These are phyloP conservation scores for Macrochelys suwanniensis DNA, from an alignment of 2,797 vertebrate species.

Conservation along the genomic window DNA sequence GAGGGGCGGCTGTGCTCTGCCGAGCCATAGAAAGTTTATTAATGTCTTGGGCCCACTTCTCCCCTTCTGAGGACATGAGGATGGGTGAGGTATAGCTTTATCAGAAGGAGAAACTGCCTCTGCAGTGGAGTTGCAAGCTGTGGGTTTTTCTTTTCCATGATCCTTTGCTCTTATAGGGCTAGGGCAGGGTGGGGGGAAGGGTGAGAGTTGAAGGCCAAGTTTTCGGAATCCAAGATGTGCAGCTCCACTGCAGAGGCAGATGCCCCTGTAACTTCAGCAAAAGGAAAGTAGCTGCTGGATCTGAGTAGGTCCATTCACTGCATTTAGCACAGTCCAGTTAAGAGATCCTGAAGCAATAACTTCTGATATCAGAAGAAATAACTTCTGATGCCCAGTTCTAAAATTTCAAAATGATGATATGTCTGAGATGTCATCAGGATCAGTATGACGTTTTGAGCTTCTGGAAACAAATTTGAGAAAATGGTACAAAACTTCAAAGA, in stretches of 20 bases:
- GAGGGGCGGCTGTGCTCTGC: background rate
- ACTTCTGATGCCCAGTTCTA: background rate
- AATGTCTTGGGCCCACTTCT: conserved; percentile 1
- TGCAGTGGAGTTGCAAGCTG: conserved; percentile 10
- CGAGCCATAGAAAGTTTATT: conserved; percentile 14
- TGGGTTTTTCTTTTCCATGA: background rate
- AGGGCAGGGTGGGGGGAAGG: background rate
- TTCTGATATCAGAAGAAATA: background rate
- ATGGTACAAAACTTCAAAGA: background rate
- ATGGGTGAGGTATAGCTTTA: background rate
- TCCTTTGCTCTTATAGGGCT: background rate
- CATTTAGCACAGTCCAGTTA: background rate
- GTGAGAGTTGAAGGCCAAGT: background rate
- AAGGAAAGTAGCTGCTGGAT: background rate
- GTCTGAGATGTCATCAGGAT: background rate
- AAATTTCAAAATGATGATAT: background rate
- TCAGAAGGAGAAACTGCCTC: conserved; percentile 2
- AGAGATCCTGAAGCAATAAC: background rate
- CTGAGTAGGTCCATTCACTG: background rate
- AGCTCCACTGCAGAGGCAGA: background rate
- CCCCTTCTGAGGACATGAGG: background rate
- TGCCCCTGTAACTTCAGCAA: background rate
- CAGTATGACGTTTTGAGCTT: background rate
- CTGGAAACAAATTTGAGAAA: background rate
- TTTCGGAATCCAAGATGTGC: background rate